Evolutionary conservation across 1,140 invertebrate genomes (phyloP), one percentile per base, ranked within the genome.

Genomic region (Cecropterus lyciades): DNA sequence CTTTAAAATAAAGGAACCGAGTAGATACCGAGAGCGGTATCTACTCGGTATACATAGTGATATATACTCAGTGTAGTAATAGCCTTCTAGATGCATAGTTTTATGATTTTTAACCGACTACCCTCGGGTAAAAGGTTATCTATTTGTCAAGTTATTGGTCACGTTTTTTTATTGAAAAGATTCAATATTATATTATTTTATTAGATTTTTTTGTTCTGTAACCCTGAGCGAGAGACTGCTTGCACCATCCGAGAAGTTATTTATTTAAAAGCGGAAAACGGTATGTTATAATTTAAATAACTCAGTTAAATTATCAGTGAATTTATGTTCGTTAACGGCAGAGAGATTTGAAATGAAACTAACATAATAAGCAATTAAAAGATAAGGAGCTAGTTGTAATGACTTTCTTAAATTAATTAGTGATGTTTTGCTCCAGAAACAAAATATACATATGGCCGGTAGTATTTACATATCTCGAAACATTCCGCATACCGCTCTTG

Each of bases 351-450:
- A 53, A 53, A 53, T 15, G 14, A 40, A 4, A 27, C 11, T 37
- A 37, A 40, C 51, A 53, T 53, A 33, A 53, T 53, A 53, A 37
- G 30, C 30, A 55, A 55, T 55, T 55, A 55, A 48, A 33, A 48
- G 24, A 48, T 30, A 60, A 45, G 17, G n/a, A 48, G 27, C 15
- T 46, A 0, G 27, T n/a, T 60, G 43, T 9, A 15, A 43, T 43
- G 43, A 60, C 56, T 60, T 60, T 60, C 56, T 48, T 60, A 37
- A 60, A 48, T 60, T 60, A 60, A 59, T 60, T 60, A 60, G 11
- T 33, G 8, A 43, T 30, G 56, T 48, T 46, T 60, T 60, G 42
- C 43, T 48, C 20, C 24, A 46, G 13, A 60, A 30, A 59, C 56
- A 59, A 48, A 30, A 45, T 46, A 14, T 37, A 60, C 27, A 48